Evolutionary conservation across 37 sponge, comb jelly and placozoan genomes (phyloP).

Genomic region (Ianthella basta): DNA sequence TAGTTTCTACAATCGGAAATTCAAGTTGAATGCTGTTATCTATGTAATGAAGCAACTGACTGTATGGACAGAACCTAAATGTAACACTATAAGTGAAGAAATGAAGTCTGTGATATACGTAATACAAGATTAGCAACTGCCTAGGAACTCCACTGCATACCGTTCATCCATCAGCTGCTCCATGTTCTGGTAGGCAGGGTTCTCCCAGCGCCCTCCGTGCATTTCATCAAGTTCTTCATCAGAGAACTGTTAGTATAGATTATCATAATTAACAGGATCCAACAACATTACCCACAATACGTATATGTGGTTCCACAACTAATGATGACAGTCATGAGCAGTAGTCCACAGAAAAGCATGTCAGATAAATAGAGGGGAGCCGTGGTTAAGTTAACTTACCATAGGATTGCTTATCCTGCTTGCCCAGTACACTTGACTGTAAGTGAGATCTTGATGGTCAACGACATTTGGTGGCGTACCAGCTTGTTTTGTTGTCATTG

Average conservation of each 20-base stretch:
- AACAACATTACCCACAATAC: not conserved
- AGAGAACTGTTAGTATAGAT: conserved; percentile 30
- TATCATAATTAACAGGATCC: not conserved
- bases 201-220: conserved; percentile 73
- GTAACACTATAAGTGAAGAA: no score
- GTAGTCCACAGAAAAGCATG: no score
- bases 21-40: no score
- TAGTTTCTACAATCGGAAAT: no score
- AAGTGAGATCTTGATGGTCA: conserved; percentile 55
- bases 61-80: no score
- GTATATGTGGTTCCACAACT: no score
- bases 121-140: no score
- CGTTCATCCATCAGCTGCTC: conserved; percentile 91
- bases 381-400: conserved; percentile 35
- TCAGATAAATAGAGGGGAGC: no score
- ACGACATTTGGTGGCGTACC: conserved; percentile 29
- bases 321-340: no score
- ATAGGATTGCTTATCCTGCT: conserved; percentile 72
- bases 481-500: not conserved
- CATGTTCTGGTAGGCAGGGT: conserved; percentile 82
- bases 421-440: conserved; percentile 73
- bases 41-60: no score
- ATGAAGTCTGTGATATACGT: no score
- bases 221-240: conserved; percentile 71
- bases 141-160: conserved; percentile 24